Evolutionary conservation across 2,113 vertebrate genomes (phyloP).

Genomic region (Pomatorhinus ruficollis): DNA sequence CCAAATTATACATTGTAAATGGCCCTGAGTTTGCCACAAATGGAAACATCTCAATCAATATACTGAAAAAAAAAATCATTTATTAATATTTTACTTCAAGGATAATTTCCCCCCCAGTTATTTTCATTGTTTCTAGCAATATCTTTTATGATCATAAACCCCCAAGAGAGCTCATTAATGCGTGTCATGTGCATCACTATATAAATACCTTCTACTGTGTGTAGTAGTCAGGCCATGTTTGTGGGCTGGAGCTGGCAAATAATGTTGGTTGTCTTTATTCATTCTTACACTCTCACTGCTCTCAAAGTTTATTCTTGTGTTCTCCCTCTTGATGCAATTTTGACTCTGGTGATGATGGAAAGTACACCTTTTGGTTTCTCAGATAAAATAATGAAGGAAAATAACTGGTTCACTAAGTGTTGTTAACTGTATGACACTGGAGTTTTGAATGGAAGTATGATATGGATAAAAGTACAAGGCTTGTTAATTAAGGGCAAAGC

Average conservation of each 20-base stretch:
- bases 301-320: not conserved
- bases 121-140: not conserved
- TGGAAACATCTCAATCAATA: not conserved
- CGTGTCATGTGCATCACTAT: not conserved
- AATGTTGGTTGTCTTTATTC: not conserved
- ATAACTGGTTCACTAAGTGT: not conserved
- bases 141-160: constrained; percentile 8
- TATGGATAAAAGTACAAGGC: not conserved
- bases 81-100: constrained; percentile 13
- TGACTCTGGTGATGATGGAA: not conserved
- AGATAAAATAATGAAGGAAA: not conserved
- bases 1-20: not conserved
- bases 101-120: not conserved
- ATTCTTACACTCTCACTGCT: not conserved
- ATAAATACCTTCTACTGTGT: not conserved
- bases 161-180: constrained; percentile 24
- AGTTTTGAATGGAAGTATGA: not conserved
- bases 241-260: not conserved
- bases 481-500: not conserved
- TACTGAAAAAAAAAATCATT: not conserved
- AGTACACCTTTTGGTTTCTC: not conserved
- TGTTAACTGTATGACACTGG: not conserved
- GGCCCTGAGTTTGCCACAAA: not conserved
- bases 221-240: not conserved
- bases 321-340: not conserved